Evolutionary conservation across 2,113 vertebrate species (phyloP).

Genomic region (Jacana jacana): DNA sequence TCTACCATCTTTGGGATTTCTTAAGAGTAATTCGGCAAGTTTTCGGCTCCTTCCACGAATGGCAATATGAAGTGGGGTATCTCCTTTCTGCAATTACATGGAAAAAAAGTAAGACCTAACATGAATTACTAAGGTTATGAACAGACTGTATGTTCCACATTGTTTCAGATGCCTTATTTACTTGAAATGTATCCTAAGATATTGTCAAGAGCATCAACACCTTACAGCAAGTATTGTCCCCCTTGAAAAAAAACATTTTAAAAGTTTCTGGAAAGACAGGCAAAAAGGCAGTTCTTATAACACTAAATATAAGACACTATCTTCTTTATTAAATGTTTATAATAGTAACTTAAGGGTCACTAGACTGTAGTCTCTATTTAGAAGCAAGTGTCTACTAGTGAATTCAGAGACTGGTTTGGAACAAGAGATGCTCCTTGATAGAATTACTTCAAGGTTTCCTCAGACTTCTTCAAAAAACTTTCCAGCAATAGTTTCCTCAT

Average conservation of each 20-base stretch:
- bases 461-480: not conserved
- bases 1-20: constrained; percentile 97
- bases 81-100: constrained; percentile 85
- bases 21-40: constrained; percentile 91
- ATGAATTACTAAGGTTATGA: not conserved
- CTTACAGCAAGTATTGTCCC: not conserved
- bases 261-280: not conserved
- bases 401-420: not conserved
- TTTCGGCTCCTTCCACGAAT: constrained; percentile 96
- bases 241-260: not conserved
- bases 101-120: not conserved
- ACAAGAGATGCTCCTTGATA: not conserved
- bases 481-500: not conserved
- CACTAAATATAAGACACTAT: not conserved
- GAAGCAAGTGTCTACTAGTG: not conserved
- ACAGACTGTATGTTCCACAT: not conserved
- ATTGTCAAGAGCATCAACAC: not conserved
- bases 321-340: not conserved
- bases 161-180: not conserved
- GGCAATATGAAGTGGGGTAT: constrained; percentile 95
- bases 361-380: not conserved
- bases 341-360: not conserved
- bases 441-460: not conserved
- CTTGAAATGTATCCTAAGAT: not conserved
- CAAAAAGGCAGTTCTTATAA: not conserved